Percentiles rank a stretch among this genome's conserved stretches.
Conservation (phyloP, 2,113 vertebrate species). For the Siniperca knerii region DNA sequence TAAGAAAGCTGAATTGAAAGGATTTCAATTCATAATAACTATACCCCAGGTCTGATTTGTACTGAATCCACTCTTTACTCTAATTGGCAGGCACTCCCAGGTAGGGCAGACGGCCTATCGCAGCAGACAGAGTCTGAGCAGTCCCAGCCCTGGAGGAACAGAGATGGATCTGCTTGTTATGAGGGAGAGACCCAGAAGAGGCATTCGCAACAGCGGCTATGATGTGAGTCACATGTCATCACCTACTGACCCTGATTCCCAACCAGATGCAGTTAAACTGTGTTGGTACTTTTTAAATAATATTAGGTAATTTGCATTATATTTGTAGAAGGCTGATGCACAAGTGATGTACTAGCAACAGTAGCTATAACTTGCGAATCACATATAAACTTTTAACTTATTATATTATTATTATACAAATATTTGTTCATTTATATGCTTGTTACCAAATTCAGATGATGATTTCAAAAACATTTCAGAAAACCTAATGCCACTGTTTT, state of each 20-base stretch:
- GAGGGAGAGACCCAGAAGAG: constrained; percentile 93
- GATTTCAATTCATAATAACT: constrained; percentile 32
- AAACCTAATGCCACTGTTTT: background rate
- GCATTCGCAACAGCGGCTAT: constrained; percentile 97
- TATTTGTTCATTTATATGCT: background rate
- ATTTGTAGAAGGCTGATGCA: background rate
- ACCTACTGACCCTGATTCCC: background rate
- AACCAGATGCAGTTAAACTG: constrained; percentile 1
- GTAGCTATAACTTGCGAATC: background rate
- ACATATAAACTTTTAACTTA: background rate
- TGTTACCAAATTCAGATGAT: background rate
- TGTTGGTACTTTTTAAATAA: constrained; percentile 4
- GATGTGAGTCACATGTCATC: constrained; percentile 88
- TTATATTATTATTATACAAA: background rate
- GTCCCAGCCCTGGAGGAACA: constrained; percentile 96
- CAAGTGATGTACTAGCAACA: background rate
- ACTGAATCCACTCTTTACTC: constrained; percentile 46
- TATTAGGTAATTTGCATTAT: background rate
- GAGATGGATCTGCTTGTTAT: constrained; percentile 99
- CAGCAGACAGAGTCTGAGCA: constrained; percentile 97
- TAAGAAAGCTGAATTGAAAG: constrained; percentile 28
- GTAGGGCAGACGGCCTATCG: constrained; percentile 91
- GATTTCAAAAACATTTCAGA: background rate
- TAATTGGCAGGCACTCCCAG: constrained; percentile 88
- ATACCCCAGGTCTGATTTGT: constrained; percentile 40